Percentiles rank a stretch among this genome's conserved stretches.
Conservation (phyloP, 2,797 vertebrate genomes). For the Acestrorhynchus altus region DNA sequence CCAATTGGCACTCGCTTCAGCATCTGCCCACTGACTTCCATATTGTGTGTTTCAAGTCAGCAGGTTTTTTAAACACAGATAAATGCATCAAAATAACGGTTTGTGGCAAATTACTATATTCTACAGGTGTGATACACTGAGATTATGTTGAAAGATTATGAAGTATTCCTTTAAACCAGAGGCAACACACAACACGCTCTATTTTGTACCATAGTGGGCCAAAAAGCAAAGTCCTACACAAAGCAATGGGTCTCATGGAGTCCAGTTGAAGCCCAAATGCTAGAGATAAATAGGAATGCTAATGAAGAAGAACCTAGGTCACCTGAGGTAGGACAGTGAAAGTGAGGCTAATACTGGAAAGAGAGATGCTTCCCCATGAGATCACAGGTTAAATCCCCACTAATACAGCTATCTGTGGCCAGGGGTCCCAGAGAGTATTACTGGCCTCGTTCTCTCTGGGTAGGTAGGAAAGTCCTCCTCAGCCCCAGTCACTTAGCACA, state of each 20-base stretch:
- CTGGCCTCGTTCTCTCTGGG: too few relatives aligned
- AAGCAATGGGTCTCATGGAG: not conserved
- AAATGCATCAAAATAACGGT: not conserved
- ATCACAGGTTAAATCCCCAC: too few relatives aligned
- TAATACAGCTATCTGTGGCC: too few relatives aligned
- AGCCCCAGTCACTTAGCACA: too few relatives aligned
- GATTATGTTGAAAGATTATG: not conserved
- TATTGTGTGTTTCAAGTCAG: not conserved
- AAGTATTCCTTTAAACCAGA: not conserved
- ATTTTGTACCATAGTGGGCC: not conserved
- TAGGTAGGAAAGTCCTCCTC: too few relatives aligned
- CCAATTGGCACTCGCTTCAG: not conserved
- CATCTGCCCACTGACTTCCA: not conserved
- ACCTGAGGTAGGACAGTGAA: slow-evolving; percentile 70
- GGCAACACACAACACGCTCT: not conserved
- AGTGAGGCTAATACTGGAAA: slow-evolving; percentile 38
- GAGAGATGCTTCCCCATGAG: not conserved
- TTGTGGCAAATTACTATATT: not conserved
- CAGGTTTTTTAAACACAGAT: not conserved
- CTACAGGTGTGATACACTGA: not conserved
- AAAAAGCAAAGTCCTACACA: not conserved
- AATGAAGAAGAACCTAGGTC: slow-evolving; percentile 64
- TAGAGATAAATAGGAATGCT: not conserved
- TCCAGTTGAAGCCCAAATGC: not conserved
- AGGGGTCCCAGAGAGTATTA: too few relatives aligned